Percentiles rank a stretch among this genome's conserved stretches.
These are phyloP conservation scores for Spondyliosoma cantharus DNA, from an alignment of 2,797 vertebrate genomes.

Conservation along the genomic window DNA sequence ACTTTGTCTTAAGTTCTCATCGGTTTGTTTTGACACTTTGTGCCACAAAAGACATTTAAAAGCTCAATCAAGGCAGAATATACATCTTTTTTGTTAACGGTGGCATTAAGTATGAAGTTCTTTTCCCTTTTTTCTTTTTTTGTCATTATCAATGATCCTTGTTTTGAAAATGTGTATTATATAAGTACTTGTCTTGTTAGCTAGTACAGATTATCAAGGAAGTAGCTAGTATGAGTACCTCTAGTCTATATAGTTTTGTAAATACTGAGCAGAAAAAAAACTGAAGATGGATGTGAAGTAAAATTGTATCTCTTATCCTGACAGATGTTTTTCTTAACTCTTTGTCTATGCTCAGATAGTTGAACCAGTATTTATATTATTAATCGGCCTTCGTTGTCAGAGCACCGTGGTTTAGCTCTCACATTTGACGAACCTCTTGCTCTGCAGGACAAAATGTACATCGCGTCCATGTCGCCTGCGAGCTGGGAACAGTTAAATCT, in stretches of 20 bases:
- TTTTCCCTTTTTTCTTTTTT: slow-evolving; percentile 50
- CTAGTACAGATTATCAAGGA: slow-evolving; percentile 81
- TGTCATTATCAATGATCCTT: slow-evolving; percentile 68
- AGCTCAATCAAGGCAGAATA: slow-evolving; percentile 43
- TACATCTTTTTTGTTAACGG: slow-evolving; percentile 53
- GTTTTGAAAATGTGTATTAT: slow-evolving; percentile 78
- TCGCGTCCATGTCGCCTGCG: slow-evolving; percentile 6
- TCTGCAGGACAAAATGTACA: slow-evolving; percentile 27
- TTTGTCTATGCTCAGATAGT: slow-evolving; percentile 78
- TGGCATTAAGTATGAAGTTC: slow-evolving; percentile 72
- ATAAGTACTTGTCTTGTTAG: slow-evolving; percentile 83
- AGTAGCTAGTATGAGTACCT: slow-evolving; percentile 85
- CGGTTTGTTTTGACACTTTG: slow-evolving; percentile 55
- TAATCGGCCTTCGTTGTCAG: slow-evolving; percentile 38
- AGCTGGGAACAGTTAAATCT: slow-evolving; percentile 26
- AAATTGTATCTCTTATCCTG: slow-evolving; percentile 67
- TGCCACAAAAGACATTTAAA: slow-evolving; percentile 37
- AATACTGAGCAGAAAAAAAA: slow-evolving; percentile 76
- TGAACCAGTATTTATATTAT: slow-evolving; percentile 75
- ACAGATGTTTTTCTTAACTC: slow-evolving; percentile 71
- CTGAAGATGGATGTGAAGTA: slow-evolving; percentile 78
- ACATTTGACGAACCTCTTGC: slow-evolving; percentile 18
- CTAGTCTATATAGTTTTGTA: slow-evolving; percentile 84
- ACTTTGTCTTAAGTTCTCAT: slow-evolving; percentile 56
- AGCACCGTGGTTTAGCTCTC: slow-evolving; percentile 55